Evolutionary conservation across 2,113 vertebrate species (phyloP), one percentile per base, ranked within the genome.

Genomic region (Lontra canadensis): DNA sequence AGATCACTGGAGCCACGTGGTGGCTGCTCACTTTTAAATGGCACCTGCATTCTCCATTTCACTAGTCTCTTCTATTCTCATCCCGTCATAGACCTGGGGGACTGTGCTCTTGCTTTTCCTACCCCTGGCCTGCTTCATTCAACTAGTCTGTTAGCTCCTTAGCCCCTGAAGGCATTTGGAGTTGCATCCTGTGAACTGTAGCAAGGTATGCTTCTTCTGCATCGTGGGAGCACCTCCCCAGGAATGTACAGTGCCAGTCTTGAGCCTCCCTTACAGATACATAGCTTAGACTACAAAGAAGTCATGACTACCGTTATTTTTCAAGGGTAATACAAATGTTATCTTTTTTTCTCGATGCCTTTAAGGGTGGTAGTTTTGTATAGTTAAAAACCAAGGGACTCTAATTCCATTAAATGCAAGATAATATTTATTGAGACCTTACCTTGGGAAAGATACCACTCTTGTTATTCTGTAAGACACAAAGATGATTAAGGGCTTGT

Each of bases 321-420:
- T 18, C n/a, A 81, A 96, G 76, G 20, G 12, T 55, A 63, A 63
- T 71, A 44, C 82, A 88, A 95, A 23, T 61, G n/a, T 49, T 88
- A 34, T 71, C 29, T 55, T 91, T 86, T 78, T 59, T 81, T 61
- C 57, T 93, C 90, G 88, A 79, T 67, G 20, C 9, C 26, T 90
- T 95, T 79, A 88, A 91, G n/a, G 12, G 7, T 25, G 7, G 47
- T 52, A 59, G 20, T 47, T 90, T 95, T 90, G 52, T 93, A 31
- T 87, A 88, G 57, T 39, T 93, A 85, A 90, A 87, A 93, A 85
- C 61, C 15, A 87, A 11, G n/a, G 29, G 11, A 73, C n/a, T 52
- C 15, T 90, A 87, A 87, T 61, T 87, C 44, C 31, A 57, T 95
- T 90, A 86, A 90, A 76, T 86, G 95, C 36, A 79, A 65, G 42